Base-by-base conservation (phyloP, 1,140 invertebrate species). In the Cyclargus thomasi region DNA sequence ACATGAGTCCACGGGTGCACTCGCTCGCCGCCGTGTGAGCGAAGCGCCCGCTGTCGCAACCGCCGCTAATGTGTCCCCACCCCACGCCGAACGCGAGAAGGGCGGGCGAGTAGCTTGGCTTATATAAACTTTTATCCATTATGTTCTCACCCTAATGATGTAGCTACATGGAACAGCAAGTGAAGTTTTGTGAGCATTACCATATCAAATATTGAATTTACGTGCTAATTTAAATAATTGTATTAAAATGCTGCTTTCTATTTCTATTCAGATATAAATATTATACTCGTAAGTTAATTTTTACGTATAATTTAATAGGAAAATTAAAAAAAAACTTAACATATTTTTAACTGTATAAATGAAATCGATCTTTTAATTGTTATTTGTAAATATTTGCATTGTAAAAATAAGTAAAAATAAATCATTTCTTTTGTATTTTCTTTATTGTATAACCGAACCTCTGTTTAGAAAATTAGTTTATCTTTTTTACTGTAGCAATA, bases 91-190 rank as follows among this genome's bases (percentile, higher is more conserved):
- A 73, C 69, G 80, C 35, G 86, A 86, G 63, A 87, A 84, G 67
- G 77, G 80, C 22, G 77, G 79, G 6, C 73, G 85, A 10, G 85
- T 87, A 0, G 85, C 83, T 6, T 86, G 84, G 84, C 74, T 86
- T 39, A 85, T 84, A 73, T 85, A 83, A 81, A 79, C 63, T n/a
- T 57, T 59, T 20, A n/a, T 35, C 1, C 29, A 66, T 35, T 53
- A 64, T 47, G 21, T 53, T 64, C 23, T 10, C 36, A 53, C 11
- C 20, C 55, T 59, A 59, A 20, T 59, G 5, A 21, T 59, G 20
- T 20, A 59, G 6, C 20, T 59, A 20, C 55, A 10, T 59, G 10
- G 17, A 18, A 11, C 20, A 20, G 20, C 17, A 21, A 21, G 55
- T 18, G 53, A 55, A 55, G 39, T 47, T 29, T 29, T 29, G 29